phyloP scores from a whole-genome alignment of 2,113 vertebrate genomes.

The Odocoileus virginianus region DNA sequence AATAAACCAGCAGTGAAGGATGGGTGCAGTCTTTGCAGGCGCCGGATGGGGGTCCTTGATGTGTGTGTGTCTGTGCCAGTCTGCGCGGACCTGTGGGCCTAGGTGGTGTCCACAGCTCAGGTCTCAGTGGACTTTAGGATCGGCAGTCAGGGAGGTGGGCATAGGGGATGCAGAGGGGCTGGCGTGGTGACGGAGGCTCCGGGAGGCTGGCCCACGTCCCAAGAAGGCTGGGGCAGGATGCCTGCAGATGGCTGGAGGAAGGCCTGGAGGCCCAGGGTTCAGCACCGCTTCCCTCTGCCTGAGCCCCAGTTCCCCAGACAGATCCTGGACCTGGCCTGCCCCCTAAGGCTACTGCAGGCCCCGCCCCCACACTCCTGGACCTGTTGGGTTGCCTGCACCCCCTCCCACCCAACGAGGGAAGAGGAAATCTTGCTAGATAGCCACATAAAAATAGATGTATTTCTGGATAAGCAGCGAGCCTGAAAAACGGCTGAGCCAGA shows the following conservation, averaged over 20 bases:
- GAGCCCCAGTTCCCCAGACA: background rate
- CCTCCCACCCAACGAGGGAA: background rate
- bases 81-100: background rate
- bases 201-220: background rate
- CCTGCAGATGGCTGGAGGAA: background rate
- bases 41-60: accelerated
- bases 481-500: conserved; percentile 63
- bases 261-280: background rate
- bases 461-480: conserved; percentile 65
- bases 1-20: background rate
- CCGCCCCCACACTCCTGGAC: background rate
- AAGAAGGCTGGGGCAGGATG: background rate
- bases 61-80: accelerated
- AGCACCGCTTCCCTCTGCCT: background rate
- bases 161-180: background rate
- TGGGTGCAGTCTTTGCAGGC: background rate
- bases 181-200: accelerated
- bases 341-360: accelerated
- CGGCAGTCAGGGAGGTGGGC: background rate
- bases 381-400: background rate
- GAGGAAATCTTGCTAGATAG: conserved; percentile 38
- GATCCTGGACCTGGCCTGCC: background rate
- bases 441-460: conserved; percentile 70
- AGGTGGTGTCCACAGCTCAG: background rate
- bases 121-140: background rate